Conservation (phyloP, 2,888 invertebrate species). For the Barypeithes pellucidus region DNA sequence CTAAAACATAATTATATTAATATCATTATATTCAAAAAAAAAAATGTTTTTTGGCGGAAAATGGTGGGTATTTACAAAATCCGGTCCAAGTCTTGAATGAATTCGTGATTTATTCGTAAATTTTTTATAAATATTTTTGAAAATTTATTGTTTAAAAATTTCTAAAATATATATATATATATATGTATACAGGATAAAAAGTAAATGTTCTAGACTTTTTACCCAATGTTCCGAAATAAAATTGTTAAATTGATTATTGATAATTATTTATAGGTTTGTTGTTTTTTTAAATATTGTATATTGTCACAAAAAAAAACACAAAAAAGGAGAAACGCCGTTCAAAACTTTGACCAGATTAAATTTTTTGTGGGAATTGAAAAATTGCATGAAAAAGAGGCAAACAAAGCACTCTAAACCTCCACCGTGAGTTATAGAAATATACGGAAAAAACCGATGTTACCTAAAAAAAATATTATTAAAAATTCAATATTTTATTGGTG, state of each 20-base stretch:
- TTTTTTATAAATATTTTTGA: too few relatives aligned
- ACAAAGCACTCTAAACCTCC: slow-evolving; percentile 24
- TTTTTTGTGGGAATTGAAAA: not conserved
- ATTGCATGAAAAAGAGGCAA: not conserved
- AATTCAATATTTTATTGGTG: too few relatives aligned
- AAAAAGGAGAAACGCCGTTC: not conserved
- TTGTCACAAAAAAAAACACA: too few relatives aligned
- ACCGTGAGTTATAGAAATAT: slow-evolving; percentile 12
- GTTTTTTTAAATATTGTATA: too few relatives aligned
- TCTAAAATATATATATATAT: too few relatives aligned
- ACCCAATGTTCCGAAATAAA: too few relatives aligned
- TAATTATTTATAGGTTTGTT: too few relatives aligned
- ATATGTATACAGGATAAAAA: too few relatives aligned
- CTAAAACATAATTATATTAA: slow-evolving; percentile 11
- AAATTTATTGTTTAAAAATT: too few relatives aligned
- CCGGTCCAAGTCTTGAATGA: slow-evolving; percentile 1
- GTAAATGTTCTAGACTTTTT: too few relatives aligned
- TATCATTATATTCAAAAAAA: not conserved
- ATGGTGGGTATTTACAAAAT: not conserved
- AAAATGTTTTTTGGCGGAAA: not conserved
- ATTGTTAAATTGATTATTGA: too few relatives aligned
- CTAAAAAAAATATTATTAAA: not conserved
- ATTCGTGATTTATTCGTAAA: too few relatives aligned
- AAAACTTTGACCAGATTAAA: not conserved
- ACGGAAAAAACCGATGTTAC: not conserved